phyloP scores from a whole-genome alignment of 2,888 invertebrate species.

The Troides oblongomaculatus region DNA sequence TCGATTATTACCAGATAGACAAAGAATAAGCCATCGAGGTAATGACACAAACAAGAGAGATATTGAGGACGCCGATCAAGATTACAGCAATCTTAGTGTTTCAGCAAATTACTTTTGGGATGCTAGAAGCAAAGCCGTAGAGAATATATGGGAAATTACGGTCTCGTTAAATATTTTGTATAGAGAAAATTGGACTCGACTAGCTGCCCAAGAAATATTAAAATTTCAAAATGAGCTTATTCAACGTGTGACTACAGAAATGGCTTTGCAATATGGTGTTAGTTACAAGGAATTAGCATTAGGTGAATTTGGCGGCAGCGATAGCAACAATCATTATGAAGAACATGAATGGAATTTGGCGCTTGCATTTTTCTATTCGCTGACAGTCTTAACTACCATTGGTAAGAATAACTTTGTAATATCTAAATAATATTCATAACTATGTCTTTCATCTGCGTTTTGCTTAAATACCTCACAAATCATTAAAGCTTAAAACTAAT shows the following conservation, averaged over 20 bases:
- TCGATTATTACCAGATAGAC: conserved; percentile 72
- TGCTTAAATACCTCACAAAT: no score
- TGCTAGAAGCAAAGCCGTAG: conserved; percentile 83
- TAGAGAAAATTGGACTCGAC: conserved; percentile 92
- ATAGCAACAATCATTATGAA: conserved; percentile 68
- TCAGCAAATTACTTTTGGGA: conserved; percentile 77
- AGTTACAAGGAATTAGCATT: conserved; percentile 77
- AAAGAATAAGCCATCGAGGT: conserved; percentile 76
- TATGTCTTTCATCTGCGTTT: no score
- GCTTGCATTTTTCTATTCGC: conserved; percentile 94
- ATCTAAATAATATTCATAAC: no score
- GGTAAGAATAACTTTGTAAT: conserved; percentile 79
- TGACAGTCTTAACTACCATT: conserved; percentile 95
- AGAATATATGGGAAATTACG: conserved; percentile 95
- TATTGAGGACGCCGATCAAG: conserved; percentile 59
- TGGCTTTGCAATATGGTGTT: conserved; percentile 82
- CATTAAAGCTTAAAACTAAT: no score
- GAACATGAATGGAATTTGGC: conserved; percentile 93
- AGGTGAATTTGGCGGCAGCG: conserved; percentile 66
- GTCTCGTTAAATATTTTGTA: conserved; percentile 92
- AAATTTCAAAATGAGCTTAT: conserved; percentile 92
- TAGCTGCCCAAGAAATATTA: conserved; percentile 87
- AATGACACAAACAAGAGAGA: conserved; percentile 61
- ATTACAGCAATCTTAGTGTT: conserved; percentile 64
- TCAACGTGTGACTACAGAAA: conserved; percentile 88